Conservation (phyloP, 2,888 invertebrate genomes). For the Tipula lateralis region DNA sequence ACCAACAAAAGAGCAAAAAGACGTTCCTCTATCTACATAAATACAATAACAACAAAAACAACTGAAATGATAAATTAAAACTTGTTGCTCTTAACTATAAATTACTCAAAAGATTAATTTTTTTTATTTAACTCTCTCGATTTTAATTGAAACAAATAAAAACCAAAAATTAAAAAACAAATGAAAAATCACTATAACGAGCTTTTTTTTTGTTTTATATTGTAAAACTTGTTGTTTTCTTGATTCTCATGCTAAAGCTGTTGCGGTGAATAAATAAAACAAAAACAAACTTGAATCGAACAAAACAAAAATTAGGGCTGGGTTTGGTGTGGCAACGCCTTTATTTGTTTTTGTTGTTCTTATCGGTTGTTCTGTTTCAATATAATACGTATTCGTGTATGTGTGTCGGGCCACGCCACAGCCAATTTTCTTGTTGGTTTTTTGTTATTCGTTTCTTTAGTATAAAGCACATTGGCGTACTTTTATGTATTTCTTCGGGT, state of each 20-base stretch:
- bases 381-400: not conserved
- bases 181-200: not conserved
- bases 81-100: not conserved
- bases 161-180: not conserved
- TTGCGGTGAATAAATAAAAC: not conserved
- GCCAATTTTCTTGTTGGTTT: not conserved
- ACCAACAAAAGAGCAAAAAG: not conserved
- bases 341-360: not conserved
- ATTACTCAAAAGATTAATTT: conserved; percentile 27
- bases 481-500: not conserved
- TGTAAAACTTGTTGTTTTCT: not conserved
- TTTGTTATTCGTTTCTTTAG: not conserved
- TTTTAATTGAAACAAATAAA: conserved; percentile 26
- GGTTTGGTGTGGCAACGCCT: not conserved
- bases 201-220: not conserved
- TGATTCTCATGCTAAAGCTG: not conserved
- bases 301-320: not conserved
- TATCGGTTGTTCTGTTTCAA: not conserved
- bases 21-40: not conserved
- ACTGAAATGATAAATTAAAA: conserved; percentile 26
- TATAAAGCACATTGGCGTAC: not conserved
- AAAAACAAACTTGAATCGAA: not conserved
- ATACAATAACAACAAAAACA: not conserved
- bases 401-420: not conserved
- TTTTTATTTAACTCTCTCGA: conserved; percentile 2